Conservation (phyloP, 1,140 invertebrate species). For the Leguminivora glycinivorella region DNA sequence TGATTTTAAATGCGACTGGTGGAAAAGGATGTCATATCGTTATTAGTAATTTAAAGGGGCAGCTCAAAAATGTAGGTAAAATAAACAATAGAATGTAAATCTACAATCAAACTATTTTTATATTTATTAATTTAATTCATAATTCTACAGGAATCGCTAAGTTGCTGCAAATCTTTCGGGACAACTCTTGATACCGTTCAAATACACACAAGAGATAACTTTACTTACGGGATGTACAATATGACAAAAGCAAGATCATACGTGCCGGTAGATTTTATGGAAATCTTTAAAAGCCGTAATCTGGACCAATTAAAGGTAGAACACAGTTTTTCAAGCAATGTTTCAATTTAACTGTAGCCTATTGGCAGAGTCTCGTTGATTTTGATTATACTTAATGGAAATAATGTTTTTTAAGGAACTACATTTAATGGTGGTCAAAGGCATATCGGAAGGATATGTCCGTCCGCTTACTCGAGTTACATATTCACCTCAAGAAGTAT, state of each 20-base stretch:
- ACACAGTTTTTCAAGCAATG: background rate
- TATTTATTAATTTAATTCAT: constrained; percentile 18
- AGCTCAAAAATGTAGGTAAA: constrained; percentile 14
- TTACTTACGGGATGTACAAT: constrained; percentile 34
- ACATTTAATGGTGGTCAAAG: constrained; percentile 47
- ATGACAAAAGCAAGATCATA: constrained; percentile 36
- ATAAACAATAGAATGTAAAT: background rate
- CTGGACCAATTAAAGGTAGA: constrained; percentile 39
- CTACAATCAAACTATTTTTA: background rate
- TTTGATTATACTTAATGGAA: too few relatives aligned
- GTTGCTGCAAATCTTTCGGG: constrained; percentile 23
- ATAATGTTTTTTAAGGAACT: constrained; percentile 39
- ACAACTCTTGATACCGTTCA: constrained; percentile 35
- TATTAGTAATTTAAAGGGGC: constrained; percentile 87
- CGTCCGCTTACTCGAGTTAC: constrained; percentile 50
- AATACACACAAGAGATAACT: constrained; percentile 35
- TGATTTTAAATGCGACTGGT: constrained; percentile 81
- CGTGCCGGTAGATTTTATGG: constrained; percentile 35
- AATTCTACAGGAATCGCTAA: constrained; percentile 31
- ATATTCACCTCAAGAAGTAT: constrained; percentile 38
- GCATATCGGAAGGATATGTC: constrained; percentile 53
- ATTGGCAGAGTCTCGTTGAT: too few relatives aligned
- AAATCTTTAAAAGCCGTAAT: constrained; percentile 33
- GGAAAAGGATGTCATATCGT: constrained; percentile 85
- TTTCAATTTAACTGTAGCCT: constrained; percentile 4